Base-by-base conservation (phyloP, 1,140 invertebrate genomes). In the Drosophila nasuta region DNA sequence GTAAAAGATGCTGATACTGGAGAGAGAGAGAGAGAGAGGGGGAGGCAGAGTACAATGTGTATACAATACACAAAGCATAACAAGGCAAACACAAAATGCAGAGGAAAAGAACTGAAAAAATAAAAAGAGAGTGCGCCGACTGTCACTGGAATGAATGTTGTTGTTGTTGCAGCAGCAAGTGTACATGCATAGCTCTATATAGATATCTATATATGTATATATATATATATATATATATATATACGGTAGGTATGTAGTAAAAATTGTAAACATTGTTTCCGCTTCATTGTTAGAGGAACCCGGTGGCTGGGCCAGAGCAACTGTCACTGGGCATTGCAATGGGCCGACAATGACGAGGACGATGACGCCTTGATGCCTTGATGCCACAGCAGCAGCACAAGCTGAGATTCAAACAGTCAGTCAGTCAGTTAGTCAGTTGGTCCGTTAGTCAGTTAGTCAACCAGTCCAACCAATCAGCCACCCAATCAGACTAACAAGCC, bases 231-330 rank as follows among this genome's bases (percentile, higher is more conserved):
- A 5, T 57, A 48, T 51, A 66, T 49, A 46, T 59, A 52, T 48
- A 35, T 59, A 41, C 60, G 45, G 38, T 57, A 48, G 57, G 20
- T 70, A 15, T 70, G 43, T 63, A 60, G 65, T 49, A 65, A 62
- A 89, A 89, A 81, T 85, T 83, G 85, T 88, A 81, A 88, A 88
- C 85, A 88, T 89, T 89, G 85, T 85, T 88, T 81, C 85, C 85
- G 85, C 85, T 88, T 88, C 85, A 89, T 88, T 88, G 85, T 89
- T 89, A 57, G 62, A 49, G 54, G 52, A 25, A 25, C 20, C 68
- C 48, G 72, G 49, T 49, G 46, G 64, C 71, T 51, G 48, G 46
- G 73, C 56, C 52, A 59, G 48, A 45, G 58, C 74, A 73, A 79
- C 64, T 81, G 71, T 77, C 69, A 58, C 75, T 69, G 64, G 52